Conservation (phyloP, 2,113 vertebrate species). For the Barnardius zonarius region DNA sequence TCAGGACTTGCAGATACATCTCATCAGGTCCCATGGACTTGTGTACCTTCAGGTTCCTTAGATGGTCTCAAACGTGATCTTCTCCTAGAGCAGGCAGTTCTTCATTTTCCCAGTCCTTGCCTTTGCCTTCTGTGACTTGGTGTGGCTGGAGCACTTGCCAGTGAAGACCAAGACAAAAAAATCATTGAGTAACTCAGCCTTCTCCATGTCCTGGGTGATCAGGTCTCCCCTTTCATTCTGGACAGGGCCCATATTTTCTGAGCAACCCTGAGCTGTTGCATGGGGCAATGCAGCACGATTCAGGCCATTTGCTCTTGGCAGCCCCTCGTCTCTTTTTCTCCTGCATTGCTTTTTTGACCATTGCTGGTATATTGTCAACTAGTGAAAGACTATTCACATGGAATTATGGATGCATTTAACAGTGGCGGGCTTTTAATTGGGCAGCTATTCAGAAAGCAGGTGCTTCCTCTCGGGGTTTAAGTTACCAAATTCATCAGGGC, state of each 20-base stretch:
- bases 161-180: neutral
- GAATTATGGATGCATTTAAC: slow-evolving; percentile 6
- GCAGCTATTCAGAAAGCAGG: slow-evolving; percentile 47
- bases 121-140: neutral
- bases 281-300: neutral
- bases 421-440: neutral
- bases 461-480: slow-evolving; percentile 44
- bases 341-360: fast-evolving
- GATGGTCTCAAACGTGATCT: neutral
- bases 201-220: neutral
- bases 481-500: slow-evolving; percentile 25
- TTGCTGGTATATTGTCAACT: neutral
- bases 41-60: neutral
- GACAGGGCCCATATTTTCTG: neutral
- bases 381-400: neutral
- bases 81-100: neutral
- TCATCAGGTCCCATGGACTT: neutral
- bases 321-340: neutral
- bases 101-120: neutral
- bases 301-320: neutral
- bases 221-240: neutral
- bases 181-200: neutral
- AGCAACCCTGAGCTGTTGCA: neutral
- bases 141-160: neutral
- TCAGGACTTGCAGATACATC: neutral